Base-by-base conservation (phyloP, 2,888 invertebrate species). In the Empis stercorea region DNA sequence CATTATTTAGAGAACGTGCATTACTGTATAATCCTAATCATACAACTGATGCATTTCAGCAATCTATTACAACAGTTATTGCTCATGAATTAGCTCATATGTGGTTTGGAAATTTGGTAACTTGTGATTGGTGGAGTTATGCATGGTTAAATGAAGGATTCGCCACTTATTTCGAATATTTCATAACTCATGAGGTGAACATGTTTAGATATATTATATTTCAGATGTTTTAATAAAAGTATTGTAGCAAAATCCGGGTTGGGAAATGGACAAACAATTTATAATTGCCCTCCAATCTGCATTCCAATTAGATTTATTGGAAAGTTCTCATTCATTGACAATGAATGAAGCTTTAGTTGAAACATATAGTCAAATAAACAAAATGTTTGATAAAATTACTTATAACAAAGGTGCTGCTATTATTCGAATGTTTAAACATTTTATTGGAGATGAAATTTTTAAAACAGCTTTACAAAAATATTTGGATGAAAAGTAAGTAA, bases 1-100 rank as follows among this genome's bases (percentile, higher is more conserved):
- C 88, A 57, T 86, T 85, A 0, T 87, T 83, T 70, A 68, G 82
- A 47, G 87, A 87, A 61, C 76, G 79, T 0, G 75, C 76, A 1
- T 66, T 87, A 51, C 65, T 87, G 3, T 84, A 76, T 52, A 80
- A 84, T 44, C 72, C 73, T 37, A 62, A 71, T 2, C 68, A 74
- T 23, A 78, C 80, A 0, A 76, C 80, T 0, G 71, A 76, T 43
- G 55, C 72, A 7, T 76, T 74, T 43, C 76, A 80, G 58, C 76
- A 80, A 55, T 61, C 73, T 36, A 76, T 82, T 10, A 80, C 79
- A 17, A 73, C 73, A 57, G 77, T 81, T 6, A 59, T 68, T 6
- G 57, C 66, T 13, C 68, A 67, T 40, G 69, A 67, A 46, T 60
- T 79, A 45, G 73, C 79, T 1, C 83, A 84, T 57, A 77, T 76